Evolutionary conservation across 1,140 invertebrate genomes (phyloP).

Genomic region (Lepidurus apus): DNA sequence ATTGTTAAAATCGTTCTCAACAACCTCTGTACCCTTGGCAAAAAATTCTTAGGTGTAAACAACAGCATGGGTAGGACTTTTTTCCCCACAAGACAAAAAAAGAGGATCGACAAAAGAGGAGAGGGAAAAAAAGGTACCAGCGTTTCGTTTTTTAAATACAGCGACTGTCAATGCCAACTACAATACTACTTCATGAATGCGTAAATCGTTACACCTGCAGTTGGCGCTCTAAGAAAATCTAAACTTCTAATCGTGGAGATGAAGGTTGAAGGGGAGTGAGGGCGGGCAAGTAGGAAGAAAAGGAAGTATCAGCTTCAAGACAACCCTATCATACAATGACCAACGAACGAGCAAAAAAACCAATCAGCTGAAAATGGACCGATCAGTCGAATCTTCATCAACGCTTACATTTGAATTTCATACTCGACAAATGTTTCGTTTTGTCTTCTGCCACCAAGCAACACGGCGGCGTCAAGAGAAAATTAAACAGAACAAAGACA

Average conservation of each 20-base stretch:
- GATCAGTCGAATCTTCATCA: background rate
- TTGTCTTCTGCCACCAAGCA: background rate
- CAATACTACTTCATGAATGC: background rate
- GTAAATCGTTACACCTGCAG: background rate
- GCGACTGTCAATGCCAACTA: background rate
- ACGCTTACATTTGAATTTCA: background rate
- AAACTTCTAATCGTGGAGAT: slow-evolving; percentile 10
- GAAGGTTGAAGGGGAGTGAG: background rate
- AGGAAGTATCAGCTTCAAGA: background rate
- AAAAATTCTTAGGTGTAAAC: background rate
- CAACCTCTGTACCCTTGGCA: background rate
- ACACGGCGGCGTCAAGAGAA: background rate
- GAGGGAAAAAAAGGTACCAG: background rate
- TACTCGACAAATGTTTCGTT: background rate
- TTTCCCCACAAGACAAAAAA: background rate
- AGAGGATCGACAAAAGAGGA: background rate
- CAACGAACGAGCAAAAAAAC: slow-evolving; percentile 9
- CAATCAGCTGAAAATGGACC: background rate
- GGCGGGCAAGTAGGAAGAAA: background rate
- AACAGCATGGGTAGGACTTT: background rate
- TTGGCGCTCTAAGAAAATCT: slow-evolving; percentile 1
- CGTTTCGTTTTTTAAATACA: background rate
- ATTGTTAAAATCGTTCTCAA: background rate
- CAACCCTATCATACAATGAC: slow-evolving; percentile 3
- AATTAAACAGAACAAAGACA: background rate